Conservation (phyloP, 2,888 invertebrate species). For the Capitulum mitella region DNA sequence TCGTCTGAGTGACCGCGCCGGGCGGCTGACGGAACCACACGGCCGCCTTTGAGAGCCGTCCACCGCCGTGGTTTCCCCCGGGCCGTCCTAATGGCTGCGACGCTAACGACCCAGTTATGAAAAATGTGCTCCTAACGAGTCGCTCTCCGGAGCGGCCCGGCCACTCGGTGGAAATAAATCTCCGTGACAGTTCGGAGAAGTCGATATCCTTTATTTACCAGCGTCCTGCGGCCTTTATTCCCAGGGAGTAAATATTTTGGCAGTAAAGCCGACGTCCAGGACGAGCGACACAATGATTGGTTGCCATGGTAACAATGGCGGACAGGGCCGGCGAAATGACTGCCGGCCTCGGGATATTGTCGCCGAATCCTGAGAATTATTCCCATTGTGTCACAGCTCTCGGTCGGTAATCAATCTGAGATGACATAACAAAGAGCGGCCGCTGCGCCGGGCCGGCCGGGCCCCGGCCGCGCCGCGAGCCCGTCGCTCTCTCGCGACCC, state of each 20-base stretch:
- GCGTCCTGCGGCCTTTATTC: background rate
- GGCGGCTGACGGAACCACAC: too few relatives aligned
- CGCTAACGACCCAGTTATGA: conserved; percentile 11
- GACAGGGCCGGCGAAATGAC: background rate
- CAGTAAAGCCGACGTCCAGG: background rate
- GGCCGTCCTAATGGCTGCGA: background rate
- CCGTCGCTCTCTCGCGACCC: too few relatives aligned
- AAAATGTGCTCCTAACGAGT: background rate
- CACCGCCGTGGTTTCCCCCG: too few relatives aligned
- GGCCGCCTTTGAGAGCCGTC: too few relatives aligned
- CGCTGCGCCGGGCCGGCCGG: background rate
- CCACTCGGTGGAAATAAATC: background rate
- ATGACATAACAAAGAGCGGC: conserved; percentile 4
- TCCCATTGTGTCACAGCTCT: conserved; percentile 1
- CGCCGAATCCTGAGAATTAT: conserved; percentile 15
- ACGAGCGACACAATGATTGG: background rate
- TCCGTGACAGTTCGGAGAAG: background rate
- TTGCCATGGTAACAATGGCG: conserved; percentile 8
- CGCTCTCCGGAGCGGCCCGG: background rate
- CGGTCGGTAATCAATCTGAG: conserved; percentile 12
- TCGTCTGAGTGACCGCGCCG: too few relatives aligned
- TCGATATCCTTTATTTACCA: background rate
- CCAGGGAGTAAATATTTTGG: background rate
- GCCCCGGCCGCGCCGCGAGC: too few relatives aligned
- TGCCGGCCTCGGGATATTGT: background rate